Evolutionary conservation across 2,888 invertebrate species (phyloP), one percentile per base, ranked within the genome.

Genomic region (Drosophila buzzatii): DNA sequence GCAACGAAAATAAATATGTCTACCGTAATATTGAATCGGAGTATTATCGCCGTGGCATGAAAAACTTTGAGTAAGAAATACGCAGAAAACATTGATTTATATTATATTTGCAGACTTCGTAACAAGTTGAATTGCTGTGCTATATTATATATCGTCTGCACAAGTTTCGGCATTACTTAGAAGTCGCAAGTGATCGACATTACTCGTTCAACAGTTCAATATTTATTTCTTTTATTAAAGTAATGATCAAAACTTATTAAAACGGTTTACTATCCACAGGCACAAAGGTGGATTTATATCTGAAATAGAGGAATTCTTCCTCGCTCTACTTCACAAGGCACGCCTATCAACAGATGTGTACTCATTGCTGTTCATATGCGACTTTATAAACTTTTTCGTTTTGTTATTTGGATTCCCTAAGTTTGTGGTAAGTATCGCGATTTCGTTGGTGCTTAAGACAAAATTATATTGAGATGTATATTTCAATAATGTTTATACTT

Each of bases 331-430:
- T 4, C 74, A 89, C 47, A 90, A 91, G 57, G 79, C 91, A 10
- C 85, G 92, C 1, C 66, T 91, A 5, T 90, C 92, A 18, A 81
- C 89, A n/a, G 92, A 92, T 78, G 97, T 99, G 14, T 99, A 99
- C 93, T 97, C 98, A 0, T 96, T 97, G 92, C 98, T 99, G 98
- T 99, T 99, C 93, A 94, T 98, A 77, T 99, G 99, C 92, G 99
- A 99, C 93, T 99, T 99, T 93, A 96, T 98, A 92, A 98, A 98
- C 92, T 99, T 99, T 92, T 95, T 99, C 82, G 97, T 99, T 31
- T 95, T 99, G 62, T 96, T 99, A 71, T 97, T 99, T 92, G 99
- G 99, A 70, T 99, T 98, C 92, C 96, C 97, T 33, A 96, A 98
- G 3, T 99, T 99, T 94, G 99, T 98, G 83, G 98, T 98, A 94